Base-by-base conservation (phyloP, 1,140 invertebrate genomes). In the Galleria mellonella region DNA sequence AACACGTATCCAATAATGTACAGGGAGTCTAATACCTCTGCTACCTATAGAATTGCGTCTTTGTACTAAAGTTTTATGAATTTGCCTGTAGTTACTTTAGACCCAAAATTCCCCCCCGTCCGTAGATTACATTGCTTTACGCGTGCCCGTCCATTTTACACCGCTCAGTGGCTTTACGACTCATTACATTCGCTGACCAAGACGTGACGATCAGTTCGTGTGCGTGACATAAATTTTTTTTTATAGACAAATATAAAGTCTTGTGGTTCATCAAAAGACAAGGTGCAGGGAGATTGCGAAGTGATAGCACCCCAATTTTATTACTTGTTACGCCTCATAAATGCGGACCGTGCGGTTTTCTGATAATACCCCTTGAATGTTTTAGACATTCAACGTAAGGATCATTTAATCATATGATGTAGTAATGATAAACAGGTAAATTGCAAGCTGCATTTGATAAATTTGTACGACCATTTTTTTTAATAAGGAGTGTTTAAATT, bases 281-380 rank as follows among this genome's bases (percentile, higher is more conserved):
- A 59, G 65, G 52, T 55, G 66, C 32, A 50, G 64, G 72, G 58
- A 51, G 62, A 79, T 79, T 69, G 68, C 67, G 67, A 72, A 78
- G 70, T 71, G 72, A 74, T 76, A 67, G 68, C 61, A 48, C 73
- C 73, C 62, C 52, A 68, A 51, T 74, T 83, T 83, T 83, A 83
- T 78, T 76, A 65, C 72, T 63, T 78, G 78, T 78, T 72, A 74
- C 75, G 75, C 62, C 51, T 59, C 72, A 76, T 83, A 79, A 83
- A 83, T 69, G 65, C 51, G 55, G 47, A 47, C 47, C 56, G 50
- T 55, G 50, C 53, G 42, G 45, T 47, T 50, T 47, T 12, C 43
- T 49, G 69, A 77, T 73, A 71, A 72, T 65, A 47, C 17, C 17
- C 17, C 6, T 6, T 23, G 17, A 23, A 23, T 23, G 17, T 23